Evolutionary conservation across 1,140 invertebrate species (phyloP).

Genomic region (Dendroctonus valens): DNA sequence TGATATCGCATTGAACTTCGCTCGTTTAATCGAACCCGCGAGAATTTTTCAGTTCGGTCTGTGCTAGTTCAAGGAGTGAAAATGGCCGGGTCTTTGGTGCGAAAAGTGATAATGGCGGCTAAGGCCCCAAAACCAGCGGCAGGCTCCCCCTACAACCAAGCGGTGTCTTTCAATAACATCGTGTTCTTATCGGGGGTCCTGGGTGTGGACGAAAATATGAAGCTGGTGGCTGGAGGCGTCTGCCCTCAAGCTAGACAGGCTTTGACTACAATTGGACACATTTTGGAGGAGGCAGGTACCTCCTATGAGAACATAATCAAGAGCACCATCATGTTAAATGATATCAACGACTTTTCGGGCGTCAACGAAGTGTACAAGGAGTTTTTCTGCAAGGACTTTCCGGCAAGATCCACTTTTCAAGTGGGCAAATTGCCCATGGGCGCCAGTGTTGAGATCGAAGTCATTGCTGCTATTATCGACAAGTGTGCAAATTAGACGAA

Average conservation of each 20-base stretch:
- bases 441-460: slow-evolving; percentile 79
- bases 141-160: slow-evolving; percentile 63
- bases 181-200: slow-evolving; percentile 85
- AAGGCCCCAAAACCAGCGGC: slow-evolving; percentile 27
- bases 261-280: slow-evolving; percentile 72
- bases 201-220: slow-evolving; percentile 69
- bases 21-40: no score
- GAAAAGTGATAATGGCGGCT: slow-evolving; percentile 18
- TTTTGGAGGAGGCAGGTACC: slow-evolving; percentile 72
- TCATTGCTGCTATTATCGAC: slow-evolving; percentile 57
- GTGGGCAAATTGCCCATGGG: slow-evolving; percentile 72
- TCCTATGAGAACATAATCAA: slow-evolving; percentile 78
- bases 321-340: slow-evolving; percentile 76
- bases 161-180: slow-evolving; percentile 75
- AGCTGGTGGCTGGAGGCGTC: slow-evolving; percentile 73
- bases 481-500: background rate
- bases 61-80: no score
- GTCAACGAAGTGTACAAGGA: slow-evolving; percentile 84
- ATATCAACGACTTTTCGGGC: slow-evolving; percentile 75
- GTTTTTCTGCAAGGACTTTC: slow-evolving; percentile 73
- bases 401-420: slow-evolving; percentile 78
- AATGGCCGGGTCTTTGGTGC: slow-evolving; percentile 19
- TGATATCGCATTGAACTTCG: no score
- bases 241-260: slow-evolving; percentile 70
- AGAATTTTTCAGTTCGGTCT: no score